These are phyloP conservation scores for Aurelia aurita DNA, from an alignment of 30 jellyfish, hydroid and myxozoan species.

Conservation along the genomic window DNA sequence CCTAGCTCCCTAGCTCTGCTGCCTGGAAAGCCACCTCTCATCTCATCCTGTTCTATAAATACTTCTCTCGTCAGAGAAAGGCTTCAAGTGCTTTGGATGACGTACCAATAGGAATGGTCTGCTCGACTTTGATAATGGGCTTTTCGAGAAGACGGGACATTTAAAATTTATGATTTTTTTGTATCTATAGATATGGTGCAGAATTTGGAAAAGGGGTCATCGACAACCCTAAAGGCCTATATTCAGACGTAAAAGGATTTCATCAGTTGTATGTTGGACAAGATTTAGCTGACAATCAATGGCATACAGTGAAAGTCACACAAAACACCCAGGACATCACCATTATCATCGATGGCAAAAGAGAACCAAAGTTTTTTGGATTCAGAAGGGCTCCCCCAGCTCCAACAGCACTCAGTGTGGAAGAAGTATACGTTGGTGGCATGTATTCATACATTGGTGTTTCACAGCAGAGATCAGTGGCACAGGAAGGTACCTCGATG, in stretches of 20 bases:
- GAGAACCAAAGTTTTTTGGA: constrained; percentile 57
- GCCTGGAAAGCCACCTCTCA: too few relatives aligned
- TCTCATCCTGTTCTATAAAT: too few relatives aligned
- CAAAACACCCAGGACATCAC: constrained; percentile 77
- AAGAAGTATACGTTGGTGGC: constrained; percentile 80
- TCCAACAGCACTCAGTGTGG: constrained; percentile 67
- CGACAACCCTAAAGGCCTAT: constrained; percentile 71
- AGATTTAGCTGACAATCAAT: constrained; percentile 90
- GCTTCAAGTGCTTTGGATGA: too few relatives aligned
- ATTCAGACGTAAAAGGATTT: constrained; percentile 73
- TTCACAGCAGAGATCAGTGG: constrained; percentile 48
- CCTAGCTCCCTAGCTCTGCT: too few relatives aligned
- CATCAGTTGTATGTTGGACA: constrained; percentile 85
- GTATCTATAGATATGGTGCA: constrained; percentile 81
- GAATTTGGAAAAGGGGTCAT: constrained; percentile 85
- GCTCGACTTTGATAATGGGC: too few relatives aligned
- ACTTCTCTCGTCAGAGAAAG: too few relatives aligned
- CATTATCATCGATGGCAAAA: constrained; percentile 71
- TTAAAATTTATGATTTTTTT: too few relatives aligned
- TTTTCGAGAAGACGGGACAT: too few relatives aligned
- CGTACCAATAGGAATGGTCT: too few relatives aligned
- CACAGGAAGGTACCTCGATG: constrained; percentile 67
- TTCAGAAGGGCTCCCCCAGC: constrained; percentile 88
- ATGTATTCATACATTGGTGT: constrained; percentile 59
- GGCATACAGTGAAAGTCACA: constrained; percentile 86